A percentile compares a stretch with the other conserved stretches of the same genome.
These are phyloP conservation scores for Caenorhabditis inopinata DNA, from an alignment of 1,140 invertebrate genomes.

Conservation along the genomic window DNA sequence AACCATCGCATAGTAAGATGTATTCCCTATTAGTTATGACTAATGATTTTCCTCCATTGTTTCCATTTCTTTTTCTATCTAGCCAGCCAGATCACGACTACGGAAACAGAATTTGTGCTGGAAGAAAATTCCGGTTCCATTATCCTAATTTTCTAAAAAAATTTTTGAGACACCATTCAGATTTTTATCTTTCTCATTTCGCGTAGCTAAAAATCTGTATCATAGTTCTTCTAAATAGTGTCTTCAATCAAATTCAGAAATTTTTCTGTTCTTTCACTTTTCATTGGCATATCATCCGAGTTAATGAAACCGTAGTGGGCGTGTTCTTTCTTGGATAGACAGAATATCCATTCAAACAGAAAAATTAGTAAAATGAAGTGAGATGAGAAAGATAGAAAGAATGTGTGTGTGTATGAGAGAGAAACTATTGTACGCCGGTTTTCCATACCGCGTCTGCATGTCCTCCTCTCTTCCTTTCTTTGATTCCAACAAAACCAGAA, in stretches of 20 bases:
- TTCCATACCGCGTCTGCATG: constrained; percentile 9
- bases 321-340: too few relatives aligned
- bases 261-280: background rate
- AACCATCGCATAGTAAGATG: background rate
- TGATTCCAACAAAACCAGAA: constrained; percentile 9
- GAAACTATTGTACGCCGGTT: background rate
- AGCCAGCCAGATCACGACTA: too few relatives aligned
- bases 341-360: background rate
- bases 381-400: background rate
- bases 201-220: too few relatives aligned
- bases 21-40: background rate
- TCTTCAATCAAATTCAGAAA: too few relatives aligned
- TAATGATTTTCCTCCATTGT: too few relatives aligned
- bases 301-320: too few relatives aligned
- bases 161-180: background rate
- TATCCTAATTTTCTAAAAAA: background rate
- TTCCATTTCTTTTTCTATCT: too few relatives aligned
- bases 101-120: too few relatives aligned
- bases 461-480: background rate
- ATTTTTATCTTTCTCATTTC: too few relatives aligned
- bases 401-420: background rate
- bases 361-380: background rate
- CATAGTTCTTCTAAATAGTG: too few relatives aligned
- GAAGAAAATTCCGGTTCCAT: background rate
- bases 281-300: too few relatives aligned